Evolutionary conservation across 2,888 invertebrate genomes (phyloP).

Genomic region (Spilosoma lubricipeda): DNA sequence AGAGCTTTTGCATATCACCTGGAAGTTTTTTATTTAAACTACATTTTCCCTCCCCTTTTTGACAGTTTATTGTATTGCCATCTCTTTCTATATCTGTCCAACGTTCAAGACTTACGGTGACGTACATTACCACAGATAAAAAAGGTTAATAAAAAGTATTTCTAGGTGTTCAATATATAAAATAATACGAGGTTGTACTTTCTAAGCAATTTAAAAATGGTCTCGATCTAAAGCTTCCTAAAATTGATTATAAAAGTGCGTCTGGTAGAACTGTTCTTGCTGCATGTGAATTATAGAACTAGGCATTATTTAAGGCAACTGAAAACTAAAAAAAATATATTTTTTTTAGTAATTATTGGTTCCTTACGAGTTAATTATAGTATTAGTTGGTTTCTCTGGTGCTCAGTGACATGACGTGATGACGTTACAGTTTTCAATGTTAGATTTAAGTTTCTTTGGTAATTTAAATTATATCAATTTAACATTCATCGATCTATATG

Average conservation of each 20-base stretch:
- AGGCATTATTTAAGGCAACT: neutral
- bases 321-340: too few species aligned
- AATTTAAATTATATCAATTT: neutral
- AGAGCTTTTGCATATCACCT: constrained; percentile 12
- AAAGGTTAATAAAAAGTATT: neutral
- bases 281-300: neutral
- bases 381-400: neutral
- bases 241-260: neutral
- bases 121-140: neutral
- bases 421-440: neutral
- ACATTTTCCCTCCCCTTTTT: neutral
- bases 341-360: too few species aligned
- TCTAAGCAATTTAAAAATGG: neutral
- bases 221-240: neutral
- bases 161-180: neutral
- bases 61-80: neutral
- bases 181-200: neutral
- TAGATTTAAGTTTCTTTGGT: neutral
- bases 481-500: neutral
- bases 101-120: neutral
- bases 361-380: neutral
- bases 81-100: neutral
- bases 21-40: neutral
- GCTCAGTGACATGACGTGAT: too few species aligned
- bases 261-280: neutral